Conservation (phyloP, 2,113 vertebrate species). For the Hydropotes inermis region DNA sequence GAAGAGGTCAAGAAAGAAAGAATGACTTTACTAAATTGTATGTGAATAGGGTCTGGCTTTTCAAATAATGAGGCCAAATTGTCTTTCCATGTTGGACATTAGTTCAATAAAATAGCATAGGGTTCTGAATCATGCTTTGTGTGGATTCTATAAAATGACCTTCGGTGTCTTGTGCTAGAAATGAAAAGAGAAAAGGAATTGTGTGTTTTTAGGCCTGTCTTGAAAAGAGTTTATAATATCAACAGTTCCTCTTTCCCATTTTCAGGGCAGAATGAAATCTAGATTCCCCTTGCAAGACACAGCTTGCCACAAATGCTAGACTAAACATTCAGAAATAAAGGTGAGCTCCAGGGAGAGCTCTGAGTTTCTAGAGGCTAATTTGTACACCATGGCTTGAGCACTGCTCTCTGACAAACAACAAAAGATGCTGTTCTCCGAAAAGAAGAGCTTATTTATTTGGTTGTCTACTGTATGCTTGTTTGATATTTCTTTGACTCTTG, state of each 20-base stretch:
- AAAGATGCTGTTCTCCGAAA: conserved; percentile 30
- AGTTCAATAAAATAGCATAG: background rate
- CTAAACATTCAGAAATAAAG: conserved; percentile 56
- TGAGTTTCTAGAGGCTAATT: conserved; percentile 26
- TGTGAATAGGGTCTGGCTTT: background rate
- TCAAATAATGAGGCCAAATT: background rate
- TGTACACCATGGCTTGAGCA: background rate
- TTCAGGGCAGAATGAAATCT: conserved; percentile 13
- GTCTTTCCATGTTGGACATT: background rate
- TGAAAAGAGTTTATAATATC: conserved; percentile 31
- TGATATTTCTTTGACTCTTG: conserved; percentile 51
- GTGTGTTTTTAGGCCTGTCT: background rate
- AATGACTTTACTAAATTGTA: background rate
- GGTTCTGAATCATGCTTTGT: background rate
- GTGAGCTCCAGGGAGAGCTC: conserved; percentile 15
- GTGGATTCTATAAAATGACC: background rate
- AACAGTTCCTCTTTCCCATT: conserved; percentile 23
- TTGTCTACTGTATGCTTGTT: background rate
- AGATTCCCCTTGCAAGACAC: conserved; percentile 6
- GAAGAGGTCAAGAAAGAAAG: background rate
- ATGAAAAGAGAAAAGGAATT: background rate
- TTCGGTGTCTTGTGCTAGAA: background rate
- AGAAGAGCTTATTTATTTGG: conserved; percentile 47
- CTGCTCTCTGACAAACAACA: conserved; percentile 48
- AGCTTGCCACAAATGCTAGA: conserved; percentile 50